Base-by-base conservation (phyloP, 37 sponge, comb jelly and placozoan genomes). In the Haliclona indistincta region DNA sequence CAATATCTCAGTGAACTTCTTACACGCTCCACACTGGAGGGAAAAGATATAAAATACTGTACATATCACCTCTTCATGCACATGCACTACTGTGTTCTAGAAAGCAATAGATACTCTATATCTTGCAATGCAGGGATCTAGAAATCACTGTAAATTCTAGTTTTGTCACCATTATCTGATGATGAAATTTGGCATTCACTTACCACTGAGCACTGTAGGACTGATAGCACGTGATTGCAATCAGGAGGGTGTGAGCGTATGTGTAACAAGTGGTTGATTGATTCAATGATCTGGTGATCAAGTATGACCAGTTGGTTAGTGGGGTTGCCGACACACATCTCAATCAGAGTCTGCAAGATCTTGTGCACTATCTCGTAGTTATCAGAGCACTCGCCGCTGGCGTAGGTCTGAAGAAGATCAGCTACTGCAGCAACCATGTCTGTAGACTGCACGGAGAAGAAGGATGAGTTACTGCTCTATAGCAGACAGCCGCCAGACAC, bases 351-450 rank as follows among this genome's bases (percentile, higher is more conserved):
- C 33, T 81, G 63, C 13, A 86, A 19, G 8, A 86, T 44, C 28
- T 81, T 66, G 5, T 53, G 38, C 39, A 80, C 53, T 19, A 79
- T 81, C 36, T 34, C 63, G 34, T 81, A 37, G 41, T 89, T 89
- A 28, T 85, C 71, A 4, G 53, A 29, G 52, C 67, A 79, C 39
- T 79, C 65, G 17, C 67, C 81, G 10, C 33, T 42, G 44, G 79
- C 63, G 60, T 70, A 79, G 15, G 68, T 54, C 54, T 89, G 84
- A 3, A 85, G 65, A 64, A 81, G 80, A 17, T 30, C 29, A 1
- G 69, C 63, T 44, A 77, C 64, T 38, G 78, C 80, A 28, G 81
- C 73, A 45, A 89, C 77, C 43, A 89, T 49, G 58, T 89, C 85
- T 17, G 85, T 55, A 67, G 55, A 75, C 68, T 58, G n/a, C n/a